Conservation (phyloP, 2,113 vertebrate species). For the Cyprinodon brontotheroides region DNA sequence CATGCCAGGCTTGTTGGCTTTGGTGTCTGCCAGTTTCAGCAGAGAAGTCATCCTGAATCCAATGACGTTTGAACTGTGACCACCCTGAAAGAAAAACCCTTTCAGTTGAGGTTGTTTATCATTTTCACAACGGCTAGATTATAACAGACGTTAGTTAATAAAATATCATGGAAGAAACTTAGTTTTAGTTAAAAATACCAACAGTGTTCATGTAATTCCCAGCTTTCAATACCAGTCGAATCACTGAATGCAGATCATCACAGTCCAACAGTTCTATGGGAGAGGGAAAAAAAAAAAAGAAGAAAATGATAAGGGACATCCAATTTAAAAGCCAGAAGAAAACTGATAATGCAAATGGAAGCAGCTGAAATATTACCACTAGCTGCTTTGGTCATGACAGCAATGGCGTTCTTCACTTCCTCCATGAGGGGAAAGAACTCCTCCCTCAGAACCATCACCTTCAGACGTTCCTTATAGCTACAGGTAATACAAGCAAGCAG, state of each 20-base stretch:
- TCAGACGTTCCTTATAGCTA: conserved; percentile 79
- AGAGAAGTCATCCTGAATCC: conserved; percentile 83
- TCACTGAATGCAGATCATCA: conserved; percentile 83
- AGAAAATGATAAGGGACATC: neutral
- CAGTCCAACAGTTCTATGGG: conserved; percentile 80
- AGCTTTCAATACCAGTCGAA: conserved; percentile 82
- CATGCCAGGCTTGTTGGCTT: conserved; percentile 84
- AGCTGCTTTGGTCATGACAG: conserved; percentile 77
- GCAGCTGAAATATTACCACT: conserved; percentile 67
- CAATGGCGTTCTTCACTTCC: conserved; percentile 73
- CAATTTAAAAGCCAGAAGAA: neutral
- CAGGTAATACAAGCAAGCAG: conserved; percentile 1
- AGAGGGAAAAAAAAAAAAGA: neutral
- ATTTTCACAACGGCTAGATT: neutral
- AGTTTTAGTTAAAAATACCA: conserved; percentile 46
- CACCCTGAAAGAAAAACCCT: conserved; percentile 68
- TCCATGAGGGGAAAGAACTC: conserved; percentile 83
- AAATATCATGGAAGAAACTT: neutral
- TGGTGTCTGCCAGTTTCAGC: conserved; percentile 83
- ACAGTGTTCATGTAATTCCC: conserved; percentile 88
- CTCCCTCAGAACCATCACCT: conserved; percentile 80
- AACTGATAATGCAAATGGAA: neutral
- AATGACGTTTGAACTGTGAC: conserved; percentile 76
- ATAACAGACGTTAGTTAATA: neutral
- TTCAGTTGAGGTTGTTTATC: neutral